Percentiles rank a stretch among this genome's conserved stretches.
phyloP scores from a whole-genome alignment of 2,888 invertebrate genomes.

The Cryptus viduatorius region DNA sequence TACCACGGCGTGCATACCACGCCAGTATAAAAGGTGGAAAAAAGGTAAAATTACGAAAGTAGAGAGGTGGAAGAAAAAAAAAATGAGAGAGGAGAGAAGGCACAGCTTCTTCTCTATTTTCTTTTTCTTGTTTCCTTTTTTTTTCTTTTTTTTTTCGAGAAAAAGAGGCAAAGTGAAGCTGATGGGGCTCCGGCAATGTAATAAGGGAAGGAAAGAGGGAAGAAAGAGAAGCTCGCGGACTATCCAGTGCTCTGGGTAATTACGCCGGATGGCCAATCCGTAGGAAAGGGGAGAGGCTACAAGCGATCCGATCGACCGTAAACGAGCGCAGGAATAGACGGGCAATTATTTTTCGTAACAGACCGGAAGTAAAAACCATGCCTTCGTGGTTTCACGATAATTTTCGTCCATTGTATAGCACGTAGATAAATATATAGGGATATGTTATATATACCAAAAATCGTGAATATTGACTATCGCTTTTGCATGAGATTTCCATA shows the following conservation, averaged over 20 bases:
- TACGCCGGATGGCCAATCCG: constrained; percentile 63
- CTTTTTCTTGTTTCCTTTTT: no score
- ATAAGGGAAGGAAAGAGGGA: constrained; percentile 47
- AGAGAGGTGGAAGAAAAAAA: constrained; percentile 9
- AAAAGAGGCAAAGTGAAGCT: constrained; percentile 47
- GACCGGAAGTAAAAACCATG: constrained; percentile 63
- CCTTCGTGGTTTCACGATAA: constrained; percentile 61
- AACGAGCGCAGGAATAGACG: constrained; percentile 61
- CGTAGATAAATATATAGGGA: neutral
- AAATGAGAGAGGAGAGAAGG: neutral
- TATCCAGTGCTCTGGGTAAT: constrained; percentile 62
- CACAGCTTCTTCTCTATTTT: neutral
- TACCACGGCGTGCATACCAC: constrained; percentile 41
- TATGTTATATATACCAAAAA: no score
- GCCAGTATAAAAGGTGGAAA: constrained; percentile 28
- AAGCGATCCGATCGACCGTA: constrained; percentile 67
- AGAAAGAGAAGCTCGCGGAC: constrained; percentile 57
- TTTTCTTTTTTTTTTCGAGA: constrained; percentile 41
- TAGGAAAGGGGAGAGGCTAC: constrained; percentile 46
- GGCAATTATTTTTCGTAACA: constrained; percentile 67
- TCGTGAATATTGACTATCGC: no score
- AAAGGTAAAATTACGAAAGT: constrained; percentile 35
- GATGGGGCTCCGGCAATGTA: constrained; percentile 41
- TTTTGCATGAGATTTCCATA: neutral
- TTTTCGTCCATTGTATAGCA: constrained; percentile 3